phyloP scores from a whole-genome alignment of 2,888 invertebrate genomes.

The Oscheius myriophilus region DNA sequence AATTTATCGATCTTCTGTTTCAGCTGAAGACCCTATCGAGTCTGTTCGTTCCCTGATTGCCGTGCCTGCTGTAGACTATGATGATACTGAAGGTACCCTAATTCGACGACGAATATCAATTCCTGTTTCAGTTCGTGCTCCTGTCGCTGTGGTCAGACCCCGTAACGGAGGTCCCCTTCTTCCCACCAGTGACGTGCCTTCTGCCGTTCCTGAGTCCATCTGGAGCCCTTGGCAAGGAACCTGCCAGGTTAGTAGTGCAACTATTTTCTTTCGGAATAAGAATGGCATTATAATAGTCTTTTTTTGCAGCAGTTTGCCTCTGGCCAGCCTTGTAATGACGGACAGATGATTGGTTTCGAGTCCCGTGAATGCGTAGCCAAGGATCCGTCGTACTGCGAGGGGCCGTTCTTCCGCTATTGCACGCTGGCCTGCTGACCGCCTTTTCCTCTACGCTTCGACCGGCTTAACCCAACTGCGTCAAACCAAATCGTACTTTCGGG shows the following conservation, averaged over 20 bases:
- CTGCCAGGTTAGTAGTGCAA: conserved; percentile 54
- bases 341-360: conserved; percentile 69
- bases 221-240: conserved; percentile 67
- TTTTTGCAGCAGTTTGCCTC: conserved; percentile 67
- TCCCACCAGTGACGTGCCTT: conserved; percentile 3
- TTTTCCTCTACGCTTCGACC: conserved; percentile 2
- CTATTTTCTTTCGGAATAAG: background rate
- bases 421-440: conserved; percentile 46
- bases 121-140: conserved; percentile 4
- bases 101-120: no score
- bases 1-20: no score
- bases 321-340: conserved; percentile 67
- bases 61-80: conserved; percentile 15
- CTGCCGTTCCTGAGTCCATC: conserved; percentile 43
- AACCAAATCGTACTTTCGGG: no score
- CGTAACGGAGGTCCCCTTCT: background rate
- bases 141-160: conserved; percentile 21
- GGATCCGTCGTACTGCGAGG: conserved; percentile 66
- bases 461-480: conserved; percentile 10
- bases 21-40: conserved; percentile 19
- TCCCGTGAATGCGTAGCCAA: conserved; percentile 69
- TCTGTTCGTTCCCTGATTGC: conserved; percentile 24
- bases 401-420: conserved; percentile 70
- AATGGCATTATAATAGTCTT: background rate
- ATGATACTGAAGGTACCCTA: conserved; percentile 12